Evolutionary conservation across 2,113 vertebrate species (phyloP).

Genomic region (Hemibates koningsi): DNA sequence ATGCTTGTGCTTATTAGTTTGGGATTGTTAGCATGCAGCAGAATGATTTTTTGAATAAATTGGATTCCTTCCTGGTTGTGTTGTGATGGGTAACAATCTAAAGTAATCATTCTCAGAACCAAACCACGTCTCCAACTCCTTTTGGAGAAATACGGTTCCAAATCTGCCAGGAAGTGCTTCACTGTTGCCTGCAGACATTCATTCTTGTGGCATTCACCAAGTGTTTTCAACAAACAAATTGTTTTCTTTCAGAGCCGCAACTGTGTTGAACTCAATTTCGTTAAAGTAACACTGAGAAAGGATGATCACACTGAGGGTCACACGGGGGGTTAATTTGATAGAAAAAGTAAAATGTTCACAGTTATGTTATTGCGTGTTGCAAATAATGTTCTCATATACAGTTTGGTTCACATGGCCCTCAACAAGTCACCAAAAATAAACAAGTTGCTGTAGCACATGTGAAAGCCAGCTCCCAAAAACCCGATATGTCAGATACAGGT

Average conservation of each 20-base stretch:
- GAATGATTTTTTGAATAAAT: background rate
- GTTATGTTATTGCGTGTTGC: background rate
- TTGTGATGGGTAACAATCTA: background rate
- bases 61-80: background rate
- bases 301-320: background rate
- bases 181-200: background rate
- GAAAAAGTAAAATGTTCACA: background rate
- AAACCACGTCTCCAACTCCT: background rate
- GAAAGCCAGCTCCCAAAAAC: background rate
- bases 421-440: background rate
- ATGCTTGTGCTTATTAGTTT: background rate
- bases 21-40: background rate
- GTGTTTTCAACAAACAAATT: background rate
- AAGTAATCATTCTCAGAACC: background rate
- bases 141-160: background rate
- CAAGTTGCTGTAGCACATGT: background rate
- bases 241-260: background rate
- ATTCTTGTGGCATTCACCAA: background rate
- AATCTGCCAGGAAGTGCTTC: background rate
- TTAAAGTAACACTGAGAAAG: background rate
- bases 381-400: background rate
- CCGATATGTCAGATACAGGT: background rate
- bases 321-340: background rate
- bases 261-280: background rate
- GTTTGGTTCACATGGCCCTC: background rate